A percentile compares a stretch with the other conserved stretches of the same genome.
Conservation (phyloP, 2,113 vertebrate species). For the Pomatostomus ruficeps region DNA sequence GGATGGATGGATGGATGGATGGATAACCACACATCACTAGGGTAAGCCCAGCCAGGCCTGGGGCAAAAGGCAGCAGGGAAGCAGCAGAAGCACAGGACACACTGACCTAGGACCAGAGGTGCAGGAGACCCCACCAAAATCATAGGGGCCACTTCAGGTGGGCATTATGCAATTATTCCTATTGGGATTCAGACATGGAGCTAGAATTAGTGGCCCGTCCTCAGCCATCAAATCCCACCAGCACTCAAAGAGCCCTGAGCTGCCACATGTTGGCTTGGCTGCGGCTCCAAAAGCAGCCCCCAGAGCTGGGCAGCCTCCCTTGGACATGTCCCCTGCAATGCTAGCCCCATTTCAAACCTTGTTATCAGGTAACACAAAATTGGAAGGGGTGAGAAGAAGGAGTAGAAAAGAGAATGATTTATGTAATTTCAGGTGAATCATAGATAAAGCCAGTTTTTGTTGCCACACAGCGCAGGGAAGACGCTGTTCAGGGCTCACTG, state of each 20-base stretch:
- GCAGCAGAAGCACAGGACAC: background rate
- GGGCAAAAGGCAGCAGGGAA: background rate
- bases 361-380: fast-evolving
- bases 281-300: fast-evolving
- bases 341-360: background rate
- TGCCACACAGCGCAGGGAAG: background rate
- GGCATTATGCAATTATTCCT: background rate
- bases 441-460: background rate
- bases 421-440: background rate
- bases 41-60: background rate
- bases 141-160: background rate
- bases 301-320: fast-evolving
- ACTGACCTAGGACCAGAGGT: background rate
- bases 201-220: background rate
- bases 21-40: fast-evolving
- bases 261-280: fast-evolving
- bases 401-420: background rate
- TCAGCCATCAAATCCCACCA: background rate
- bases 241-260: background rate
- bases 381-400: background rate
- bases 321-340: background rate
- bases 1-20: no score
- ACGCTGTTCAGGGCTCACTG: background rate
- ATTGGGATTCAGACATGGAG: background rate
- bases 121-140: background rate